Conservation (phyloP, 2,888 invertebrate genomes). For the Macrostomum cliftonense region DNA sequence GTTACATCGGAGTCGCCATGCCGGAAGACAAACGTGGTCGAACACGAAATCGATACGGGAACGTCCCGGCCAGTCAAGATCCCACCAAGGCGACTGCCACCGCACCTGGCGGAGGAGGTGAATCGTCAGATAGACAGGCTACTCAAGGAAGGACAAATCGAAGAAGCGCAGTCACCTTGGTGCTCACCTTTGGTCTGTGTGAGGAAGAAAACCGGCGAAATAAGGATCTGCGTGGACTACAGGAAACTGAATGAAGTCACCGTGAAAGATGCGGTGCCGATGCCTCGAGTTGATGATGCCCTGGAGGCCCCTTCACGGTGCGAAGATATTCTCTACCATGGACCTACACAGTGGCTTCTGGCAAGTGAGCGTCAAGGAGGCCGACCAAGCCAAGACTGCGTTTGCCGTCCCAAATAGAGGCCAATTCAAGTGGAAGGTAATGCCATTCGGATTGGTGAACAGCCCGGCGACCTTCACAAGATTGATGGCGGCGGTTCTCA, state of each 20-base stretch:
- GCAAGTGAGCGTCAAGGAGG: constrained; percentile 12
- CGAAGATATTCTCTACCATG: constrained; percentile 13
- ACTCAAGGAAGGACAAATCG: no score
- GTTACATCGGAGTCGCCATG: no score
- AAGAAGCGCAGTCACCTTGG: no score
- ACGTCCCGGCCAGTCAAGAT: no score
- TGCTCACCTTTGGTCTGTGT: constrained; percentile 13
- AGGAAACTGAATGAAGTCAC: constrained; percentile 13
- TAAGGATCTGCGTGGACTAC: constrained; percentile 14
- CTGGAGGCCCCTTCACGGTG: constrained; percentile 13
- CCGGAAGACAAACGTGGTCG: no score
- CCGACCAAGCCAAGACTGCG: constrained; percentile 14
- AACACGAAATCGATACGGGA: no score
- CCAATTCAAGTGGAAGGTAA: constrained; percentile 13
- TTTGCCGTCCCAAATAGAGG: constrained; percentile 12
- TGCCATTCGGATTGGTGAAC: no score
- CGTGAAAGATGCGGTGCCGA: constrained; percentile 14
- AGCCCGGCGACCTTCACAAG: not conserved
- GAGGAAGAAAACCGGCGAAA: constrained; percentile 10
- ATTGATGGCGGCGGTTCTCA: not conserved
- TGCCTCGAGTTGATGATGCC: constrained; percentile 14
- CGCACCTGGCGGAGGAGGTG: no score
- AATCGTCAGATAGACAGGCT: no score
- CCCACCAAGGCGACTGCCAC: no score
- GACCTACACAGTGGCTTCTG: constrained; percentile 14